Conservation (phyloP, 2,888 invertebrate species). For the Thumatha senex region DNA sequence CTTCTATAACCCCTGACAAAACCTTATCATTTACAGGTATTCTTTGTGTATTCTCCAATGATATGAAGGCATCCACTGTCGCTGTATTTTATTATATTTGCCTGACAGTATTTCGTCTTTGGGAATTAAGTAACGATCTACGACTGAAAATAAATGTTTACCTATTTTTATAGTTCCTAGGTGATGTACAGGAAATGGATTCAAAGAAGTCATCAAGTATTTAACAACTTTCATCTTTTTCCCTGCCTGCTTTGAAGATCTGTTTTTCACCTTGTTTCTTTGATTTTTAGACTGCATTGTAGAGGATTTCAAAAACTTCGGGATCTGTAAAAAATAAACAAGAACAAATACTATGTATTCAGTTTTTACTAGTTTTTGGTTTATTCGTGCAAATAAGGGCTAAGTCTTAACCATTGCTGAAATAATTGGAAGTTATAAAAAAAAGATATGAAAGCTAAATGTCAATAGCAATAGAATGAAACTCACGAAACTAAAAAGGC, state of each 20-base stretch:
- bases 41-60: not conserved
- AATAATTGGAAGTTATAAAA: too few species aligned
- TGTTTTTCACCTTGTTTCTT: not conserved
- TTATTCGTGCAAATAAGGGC: too few species aligned
- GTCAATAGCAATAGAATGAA: too few species aligned
- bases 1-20: not conserved
- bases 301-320: not conserved
- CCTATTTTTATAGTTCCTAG: slow-evolving; percentile 2
- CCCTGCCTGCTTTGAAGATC: not conserved
- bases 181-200: not conserved
- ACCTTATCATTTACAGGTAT: not conserved
- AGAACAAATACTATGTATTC: not conserved
- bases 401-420: too few species aligned
- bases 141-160: not conserved
- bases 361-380: not conserved
- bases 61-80: not conserved
- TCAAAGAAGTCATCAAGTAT: not conserved
- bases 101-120: not conserved
- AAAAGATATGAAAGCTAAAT: too few species aligned
- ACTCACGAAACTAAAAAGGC: too few species aligned
- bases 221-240: slow-evolving; percentile 3
- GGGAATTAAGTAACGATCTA: not conserved
- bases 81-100: not conserved
- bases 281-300: not conserved
- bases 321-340: not conserved